These are phyloP conservation scores for Heterotilapia buettikoferi DNA, from an alignment of 2,113 vertebrate species.

Conservation along the genomic window DNA sequence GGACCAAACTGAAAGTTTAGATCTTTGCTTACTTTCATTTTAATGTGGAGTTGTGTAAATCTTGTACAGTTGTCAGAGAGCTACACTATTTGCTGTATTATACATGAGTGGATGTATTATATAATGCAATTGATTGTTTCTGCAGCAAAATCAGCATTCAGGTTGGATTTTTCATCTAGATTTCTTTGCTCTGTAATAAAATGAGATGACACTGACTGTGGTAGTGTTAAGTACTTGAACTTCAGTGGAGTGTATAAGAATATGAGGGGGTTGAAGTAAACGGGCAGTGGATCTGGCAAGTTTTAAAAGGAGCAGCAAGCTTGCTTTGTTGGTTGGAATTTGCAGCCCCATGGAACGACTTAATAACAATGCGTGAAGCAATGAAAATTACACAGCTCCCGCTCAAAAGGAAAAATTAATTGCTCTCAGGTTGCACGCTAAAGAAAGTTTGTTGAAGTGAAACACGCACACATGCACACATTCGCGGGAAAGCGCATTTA, in stretches of 20 bases:
- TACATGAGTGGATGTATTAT: neutral
- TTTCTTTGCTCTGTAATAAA: neutral
- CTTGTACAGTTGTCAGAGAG: neutral
- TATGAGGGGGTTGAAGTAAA: constrained; percentile 1
- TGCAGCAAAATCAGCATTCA: neutral
- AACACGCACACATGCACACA: neutral
- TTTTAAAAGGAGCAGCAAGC: constrained; percentile 45
- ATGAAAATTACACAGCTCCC: constrained; percentile 66
- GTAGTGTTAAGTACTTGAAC: neutral
- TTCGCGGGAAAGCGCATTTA: neutral
- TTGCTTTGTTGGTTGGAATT: constrained; percentile 63
- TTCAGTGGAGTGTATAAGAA: neutral
- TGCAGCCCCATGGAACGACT: constrained; percentile 57
- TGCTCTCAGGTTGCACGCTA: constrained; percentile 62
- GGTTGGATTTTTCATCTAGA: neutral
- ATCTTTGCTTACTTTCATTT: neutral
- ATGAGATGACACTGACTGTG: neutral
- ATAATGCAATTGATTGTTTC: neutral
- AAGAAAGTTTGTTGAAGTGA: constrained; percentile 42
- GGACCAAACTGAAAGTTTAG: neutral
- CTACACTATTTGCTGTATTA: neutral
- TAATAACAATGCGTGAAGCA: constrained; percentile 69
- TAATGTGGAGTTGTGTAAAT: neutral
- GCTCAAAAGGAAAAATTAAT: constrained; percentile 64
- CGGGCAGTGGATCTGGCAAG: constrained; percentile 47